Conservation (phyloP, 37 sponge, comb jelly and placozoan genomes). For the Mnemiopsis leidyi region DNA sequence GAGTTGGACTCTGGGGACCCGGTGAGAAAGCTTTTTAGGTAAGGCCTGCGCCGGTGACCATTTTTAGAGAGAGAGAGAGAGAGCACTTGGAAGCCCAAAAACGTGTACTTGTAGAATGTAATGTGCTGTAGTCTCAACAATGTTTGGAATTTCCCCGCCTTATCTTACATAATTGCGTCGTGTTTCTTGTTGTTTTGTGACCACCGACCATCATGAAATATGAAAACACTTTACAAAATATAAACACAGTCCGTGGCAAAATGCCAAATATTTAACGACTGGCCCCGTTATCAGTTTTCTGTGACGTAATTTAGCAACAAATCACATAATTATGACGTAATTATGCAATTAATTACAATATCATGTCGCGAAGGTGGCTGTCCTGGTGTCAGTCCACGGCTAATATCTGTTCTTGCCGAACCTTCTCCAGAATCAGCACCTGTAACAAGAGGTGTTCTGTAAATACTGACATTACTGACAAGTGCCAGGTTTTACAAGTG, state of each 20-base stretch:
- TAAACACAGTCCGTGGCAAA: not conserved
- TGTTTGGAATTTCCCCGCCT: not conserved
- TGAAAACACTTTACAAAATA: not conserved
- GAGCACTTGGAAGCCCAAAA: too few species aligned
- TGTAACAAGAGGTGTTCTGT: not conserved
- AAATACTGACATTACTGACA: not conserved
- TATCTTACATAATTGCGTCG: not conserved
- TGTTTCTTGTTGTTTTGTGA: not conserved
- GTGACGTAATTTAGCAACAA: not conserved
- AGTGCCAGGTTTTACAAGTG: too few species aligned
- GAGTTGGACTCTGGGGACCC: too few species aligned
- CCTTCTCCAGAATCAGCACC: constrained; percentile 18
- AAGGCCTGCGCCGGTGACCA: too few species aligned
- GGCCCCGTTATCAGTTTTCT: not conserved
- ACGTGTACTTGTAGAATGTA: too few species aligned
- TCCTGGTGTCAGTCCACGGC: not conserved
- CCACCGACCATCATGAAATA: not conserved
- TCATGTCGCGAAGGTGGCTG: too few species aligned
- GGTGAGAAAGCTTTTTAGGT: too few species aligned
- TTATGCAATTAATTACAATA: too few species aligned
- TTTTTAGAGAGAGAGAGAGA: too few species aligned
- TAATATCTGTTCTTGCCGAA: not conserved
- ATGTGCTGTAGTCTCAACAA: too few species aligned
- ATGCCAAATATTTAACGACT: not conserved
- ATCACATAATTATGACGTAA: not conserved